Evolutionary conservation across 2,888 invertebrate species (phyloP), one percentile per base, ranked within the genome.

Genomic region (Nemapogon koenigi): DNA sequence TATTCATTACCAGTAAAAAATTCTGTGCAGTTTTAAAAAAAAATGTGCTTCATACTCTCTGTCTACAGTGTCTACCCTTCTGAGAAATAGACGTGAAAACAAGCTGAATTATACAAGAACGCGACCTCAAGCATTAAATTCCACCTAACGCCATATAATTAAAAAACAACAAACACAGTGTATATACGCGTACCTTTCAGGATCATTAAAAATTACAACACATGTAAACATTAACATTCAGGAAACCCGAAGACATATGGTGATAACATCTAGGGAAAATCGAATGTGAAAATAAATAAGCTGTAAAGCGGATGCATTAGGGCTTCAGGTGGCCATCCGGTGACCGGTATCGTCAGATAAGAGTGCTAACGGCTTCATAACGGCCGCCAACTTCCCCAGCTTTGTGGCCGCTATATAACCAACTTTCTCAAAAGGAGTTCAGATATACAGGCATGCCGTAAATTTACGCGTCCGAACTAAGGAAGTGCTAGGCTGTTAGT

Each of bases 261-360:
- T 19, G 33, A 33, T 33, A 33, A 19, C 11, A 33, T 33, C 33
- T 59, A 63, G 72, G 73, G 71, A 71, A 66, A 64, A 73, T 71
- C 69, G 54, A 58, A 58, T 54, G 49, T 53, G 64, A 47, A 51
- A 64, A 70, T 73, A 75, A 76, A 75, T 72, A 75, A 72, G 68
- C n/a, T 71, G 41, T 38, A 37, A 17, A 18, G 37, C 73, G 75
- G 73, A 73, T 65, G 71, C 70, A 72, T 73, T 72, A 75, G 67
- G 70, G 56, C 54, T 18, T 66, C 28, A 17, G 37, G 67, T 67
- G 67, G 67, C 64, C 67, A 69, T 68, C 70, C 72, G 35, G 18
- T 27, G 28, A 27, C 33, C 33, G 18, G 33, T 33, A 33, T 33
- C 33, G 33, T 19, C 16, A n/a, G 37, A 37, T 57, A 57, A 54